These are phyloP conservation scores for Sarotherodon lohbergeri DNA, from an alignment of 2,113 vertebrate genomes.

Conservation along the genomic window DNA sequence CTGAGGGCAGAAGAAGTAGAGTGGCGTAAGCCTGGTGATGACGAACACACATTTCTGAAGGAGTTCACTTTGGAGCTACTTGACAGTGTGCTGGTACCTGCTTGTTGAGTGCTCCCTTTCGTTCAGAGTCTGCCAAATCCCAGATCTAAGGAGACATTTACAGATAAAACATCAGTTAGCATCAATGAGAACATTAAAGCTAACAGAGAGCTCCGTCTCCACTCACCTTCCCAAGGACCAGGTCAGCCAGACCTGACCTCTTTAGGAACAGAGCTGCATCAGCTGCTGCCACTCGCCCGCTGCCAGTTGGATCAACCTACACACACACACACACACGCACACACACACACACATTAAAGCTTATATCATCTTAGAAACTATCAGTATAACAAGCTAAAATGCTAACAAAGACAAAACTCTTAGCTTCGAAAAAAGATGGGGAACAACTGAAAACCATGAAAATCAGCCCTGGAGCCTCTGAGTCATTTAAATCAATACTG, in stretches of 20 bases:
- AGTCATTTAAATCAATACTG: constrained; percentile 25
- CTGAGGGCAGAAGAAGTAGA: constrained; percentile 60
- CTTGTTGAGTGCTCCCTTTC: constrained; percentile 92
- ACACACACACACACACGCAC: neutral
- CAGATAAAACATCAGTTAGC: neutral
- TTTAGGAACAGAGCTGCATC: constrained; percentile 96
- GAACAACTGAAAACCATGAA: neutral
- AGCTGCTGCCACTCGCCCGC: constrained; percentile 86
- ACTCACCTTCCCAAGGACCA: constrained; percentile 91
- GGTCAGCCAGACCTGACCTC: constrained; percentile 89
- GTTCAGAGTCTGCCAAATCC: constrained; percentile 94
- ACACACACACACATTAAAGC: neutral
- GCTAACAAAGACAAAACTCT: neutral
- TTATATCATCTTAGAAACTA: neutral
- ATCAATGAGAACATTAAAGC: neutral
- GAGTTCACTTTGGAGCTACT: neutral
- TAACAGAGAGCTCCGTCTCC: neutral
- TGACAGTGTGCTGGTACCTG: constrained; percentile 74
- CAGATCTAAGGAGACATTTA: constrained; percentile 81
- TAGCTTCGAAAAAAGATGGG: neutral
- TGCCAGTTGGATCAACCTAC: constrained; percentile 86
- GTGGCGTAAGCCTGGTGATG: neutral
- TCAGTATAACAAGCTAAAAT: neutral
- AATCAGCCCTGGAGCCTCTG: neutral
- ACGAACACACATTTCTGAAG: neutral